phyloP scores from a whole-genome alignment of 1,140 invertebrate species.

The Triops cancriformis region DNA sequence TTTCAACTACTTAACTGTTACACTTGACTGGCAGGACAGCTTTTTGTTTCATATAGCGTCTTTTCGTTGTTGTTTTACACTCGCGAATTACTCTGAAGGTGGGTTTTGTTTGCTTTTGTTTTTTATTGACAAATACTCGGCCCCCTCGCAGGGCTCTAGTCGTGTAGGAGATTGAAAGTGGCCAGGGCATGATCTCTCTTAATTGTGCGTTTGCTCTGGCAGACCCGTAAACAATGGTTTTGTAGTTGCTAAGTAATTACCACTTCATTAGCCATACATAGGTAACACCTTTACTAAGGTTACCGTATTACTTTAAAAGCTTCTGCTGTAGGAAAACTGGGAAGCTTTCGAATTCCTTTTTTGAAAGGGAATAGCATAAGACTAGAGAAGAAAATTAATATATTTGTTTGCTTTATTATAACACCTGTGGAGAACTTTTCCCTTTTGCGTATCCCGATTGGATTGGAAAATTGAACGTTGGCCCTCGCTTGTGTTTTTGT shows the following conservation, averaged over 20 bases:
- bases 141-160: background rate
- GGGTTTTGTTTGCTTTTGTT: background rate
- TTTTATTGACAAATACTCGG: slow-evolving; percentile 10
- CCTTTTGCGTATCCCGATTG: background rate
- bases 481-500: slow-evolving; percentile 1
- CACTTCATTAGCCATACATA: background rate
- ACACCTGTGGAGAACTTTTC: background rate
- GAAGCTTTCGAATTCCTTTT: background rate
- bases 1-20: background rate
- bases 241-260: background rate
- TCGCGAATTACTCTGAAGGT: background rate
- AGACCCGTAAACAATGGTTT: background rate
- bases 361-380: no score
- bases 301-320: background rate
- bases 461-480: background rate
- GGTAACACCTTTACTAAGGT: background rate
- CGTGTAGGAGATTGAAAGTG: background rate
- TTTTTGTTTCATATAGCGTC: background rate
- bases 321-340: background rate
- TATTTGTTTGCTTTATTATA: background rate
- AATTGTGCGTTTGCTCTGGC: background rate
- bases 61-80: background rate
- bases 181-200: background rate
- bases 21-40: background rate
- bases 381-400: no score